phyloP scores from a whole-genome alignment of 2,113 vertebrate species.

The Acrocephalus arundinaceus region DNA sequence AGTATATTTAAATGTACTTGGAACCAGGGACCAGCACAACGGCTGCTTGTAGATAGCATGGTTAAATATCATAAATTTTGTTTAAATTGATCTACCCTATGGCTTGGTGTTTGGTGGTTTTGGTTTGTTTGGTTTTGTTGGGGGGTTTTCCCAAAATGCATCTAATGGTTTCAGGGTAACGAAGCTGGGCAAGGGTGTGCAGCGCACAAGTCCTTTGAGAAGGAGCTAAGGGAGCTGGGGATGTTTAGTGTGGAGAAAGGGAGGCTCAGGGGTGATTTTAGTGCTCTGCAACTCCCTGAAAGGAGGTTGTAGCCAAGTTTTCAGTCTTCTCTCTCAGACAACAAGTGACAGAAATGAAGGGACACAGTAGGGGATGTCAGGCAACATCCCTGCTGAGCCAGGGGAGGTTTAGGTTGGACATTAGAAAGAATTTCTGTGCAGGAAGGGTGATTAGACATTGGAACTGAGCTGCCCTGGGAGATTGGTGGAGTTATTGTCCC shows the following conservation, averaged over 20 bases:
- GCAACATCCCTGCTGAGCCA: background rate
- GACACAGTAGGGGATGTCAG: background rate
- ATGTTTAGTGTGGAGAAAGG: background rate
- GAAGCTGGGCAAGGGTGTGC: background rate
- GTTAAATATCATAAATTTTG: background rate
- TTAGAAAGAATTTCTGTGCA: background rate
- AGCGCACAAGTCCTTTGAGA: background rate
- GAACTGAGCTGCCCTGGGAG: background rate
- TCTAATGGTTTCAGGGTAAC: fast-evolving
- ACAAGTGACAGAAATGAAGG: background rate
- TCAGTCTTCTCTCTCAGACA: background rate
- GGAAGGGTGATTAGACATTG: background rate
- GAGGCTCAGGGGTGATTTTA: background rate
- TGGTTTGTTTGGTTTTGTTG: background rate
- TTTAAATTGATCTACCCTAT: background rate
- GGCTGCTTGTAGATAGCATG: background rate
- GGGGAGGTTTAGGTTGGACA: background rate
- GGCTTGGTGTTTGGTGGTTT: background rate
- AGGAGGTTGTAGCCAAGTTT: background rate
- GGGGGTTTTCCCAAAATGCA: background rate
- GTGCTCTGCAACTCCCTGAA: background rate
- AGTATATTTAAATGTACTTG: background rate
- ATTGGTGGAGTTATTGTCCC: background rate
- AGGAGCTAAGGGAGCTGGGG: background rate
- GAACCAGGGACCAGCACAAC: background rate